These are phyloP conservation scores for Caranx ignobilis DNA, from an alignment of 2,113 vertebrate genomes.

Conservation along the genomic window DNA sequence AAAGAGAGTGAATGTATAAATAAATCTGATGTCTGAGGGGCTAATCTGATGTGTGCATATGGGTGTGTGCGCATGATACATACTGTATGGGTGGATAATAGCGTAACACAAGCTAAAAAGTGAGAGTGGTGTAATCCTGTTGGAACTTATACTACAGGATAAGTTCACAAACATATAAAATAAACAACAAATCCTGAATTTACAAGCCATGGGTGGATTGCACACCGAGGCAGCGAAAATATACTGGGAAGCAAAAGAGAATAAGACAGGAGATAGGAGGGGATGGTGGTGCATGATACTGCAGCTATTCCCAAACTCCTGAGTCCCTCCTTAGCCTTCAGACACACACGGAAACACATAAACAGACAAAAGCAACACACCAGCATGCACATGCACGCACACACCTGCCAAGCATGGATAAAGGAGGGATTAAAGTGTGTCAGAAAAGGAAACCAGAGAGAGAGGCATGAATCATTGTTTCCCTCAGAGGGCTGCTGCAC, in stretches of 20 bases:
- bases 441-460: conserved; percentile 68
- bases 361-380: conserved; percentile 46
- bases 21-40: conserved; percentile 70
- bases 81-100: conserved; percentile 49
- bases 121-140: conserved; percentile 57
- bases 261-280: conserved; percentile 19
- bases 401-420: conserved; percentile 75
- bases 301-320: conserved; percentile 60
- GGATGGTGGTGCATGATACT: conserved; percentile 33
- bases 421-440: conserved; percentile 75
- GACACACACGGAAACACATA: conserved; percentile 40
- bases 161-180: conserved; percentile 43
- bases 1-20: conserved; percentile 73
- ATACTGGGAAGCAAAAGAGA: conserved; percentile 19
- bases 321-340: conserved; percentile 54
- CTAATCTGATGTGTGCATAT: conserved; percentile 71
- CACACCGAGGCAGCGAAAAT: conserved; percentile 21
- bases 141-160: conserved; percentile 25
- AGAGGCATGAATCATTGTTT: conserved; percentile 75
- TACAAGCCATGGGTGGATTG: conserved; percentile 25
- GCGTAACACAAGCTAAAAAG: conserved; percentile 50
- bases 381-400: conserved; percentile 5
- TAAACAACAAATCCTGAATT: conserved; percentile 54
- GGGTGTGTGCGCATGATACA: conserved; percentile 37
- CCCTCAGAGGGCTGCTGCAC: conserved; percentile 63